These are phyloP conservation scores for Sceliomorpha sp. DNA, from an alignment of 2,888 invertebrate species.

Conservation along the genomic window DNA sequence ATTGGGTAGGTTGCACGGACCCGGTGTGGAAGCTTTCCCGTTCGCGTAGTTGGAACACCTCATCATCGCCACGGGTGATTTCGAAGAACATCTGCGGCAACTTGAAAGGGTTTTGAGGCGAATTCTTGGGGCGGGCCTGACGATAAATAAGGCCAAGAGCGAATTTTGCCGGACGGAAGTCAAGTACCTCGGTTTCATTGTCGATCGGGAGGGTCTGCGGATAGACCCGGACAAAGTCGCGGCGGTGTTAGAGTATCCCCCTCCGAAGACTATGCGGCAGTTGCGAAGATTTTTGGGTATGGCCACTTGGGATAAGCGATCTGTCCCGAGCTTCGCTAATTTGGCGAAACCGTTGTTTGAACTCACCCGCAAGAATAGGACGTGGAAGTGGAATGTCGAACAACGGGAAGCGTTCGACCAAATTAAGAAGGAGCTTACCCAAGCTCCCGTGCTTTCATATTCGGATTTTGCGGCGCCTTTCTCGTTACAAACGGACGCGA, in stretches of 20 bases:
- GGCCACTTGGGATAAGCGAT: conserved; percentile 24
- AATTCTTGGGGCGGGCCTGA: conserved; percentile 1
- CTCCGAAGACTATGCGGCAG: conserved; percentile 19
- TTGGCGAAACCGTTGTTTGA: background rate
- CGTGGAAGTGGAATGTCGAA: conserved; percentile 2
- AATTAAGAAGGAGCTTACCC: conserved; percentile 11
- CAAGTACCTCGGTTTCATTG: conserved; percentile 24
- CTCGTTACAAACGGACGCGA: conserved; percentile 17
- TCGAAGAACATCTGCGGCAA: conserved; percentile 23
- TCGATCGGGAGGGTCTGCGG: conserved; percentile 11
- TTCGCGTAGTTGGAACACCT: conserved; percentile 9
- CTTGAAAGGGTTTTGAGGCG: conserved; percentile 22
- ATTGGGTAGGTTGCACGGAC: background rate
- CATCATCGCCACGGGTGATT: conserved; percentile 4
- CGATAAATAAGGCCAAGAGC: conserved; percentile 5
- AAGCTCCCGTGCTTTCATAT: conserved; percentile 47
- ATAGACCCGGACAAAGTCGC: conserved; percentile 18
- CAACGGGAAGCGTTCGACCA: conserved; percentile 12
- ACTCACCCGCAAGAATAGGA: too few relatives aligned
- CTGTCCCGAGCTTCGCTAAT: conserved; percentile 11
- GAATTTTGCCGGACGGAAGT: conserved; percentile 14
- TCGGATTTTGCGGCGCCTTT: conserved; percentile 43
- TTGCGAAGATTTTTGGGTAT: conserved; percentile 25
- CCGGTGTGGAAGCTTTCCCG: background rate
- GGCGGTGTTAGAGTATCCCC: conserved; percentile 21